phyloP scores from a whole-genome alignment of 2,113 vertebrate genomes.

The Morone chrysops region DNA sequence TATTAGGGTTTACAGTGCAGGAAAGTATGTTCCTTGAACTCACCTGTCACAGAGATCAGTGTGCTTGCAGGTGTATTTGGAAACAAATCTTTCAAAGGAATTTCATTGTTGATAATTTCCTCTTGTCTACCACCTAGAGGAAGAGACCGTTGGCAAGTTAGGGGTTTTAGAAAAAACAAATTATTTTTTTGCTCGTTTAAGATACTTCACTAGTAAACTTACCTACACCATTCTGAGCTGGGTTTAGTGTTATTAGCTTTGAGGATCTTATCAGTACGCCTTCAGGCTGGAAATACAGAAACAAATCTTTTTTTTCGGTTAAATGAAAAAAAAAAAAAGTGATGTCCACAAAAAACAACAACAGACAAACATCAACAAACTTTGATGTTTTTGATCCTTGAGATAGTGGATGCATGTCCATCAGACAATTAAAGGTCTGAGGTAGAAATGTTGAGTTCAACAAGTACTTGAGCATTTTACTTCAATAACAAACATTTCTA shows the following conservation, averaged over 20 bases:
- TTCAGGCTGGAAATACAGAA: slow-evolving; percentile 78
- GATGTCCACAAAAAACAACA: no score
- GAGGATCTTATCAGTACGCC: slow-evolving; percentile 79
- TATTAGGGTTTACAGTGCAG: no score
- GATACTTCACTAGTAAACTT: slow-evolving; percentile 45
- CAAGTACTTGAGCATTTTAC: no score
- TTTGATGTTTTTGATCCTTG: no score
- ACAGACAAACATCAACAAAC: no score
- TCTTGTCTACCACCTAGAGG: slow-evolving; percentile 61
- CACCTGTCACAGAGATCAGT: slow-evolving; percentile 78
- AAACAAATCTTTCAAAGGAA: slow-evolving; percentile 48
- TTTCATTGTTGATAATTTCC: slow-evolving; percentile 43
- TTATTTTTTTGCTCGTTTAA: no score
- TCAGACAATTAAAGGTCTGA: no score
- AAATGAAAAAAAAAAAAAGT: no score
- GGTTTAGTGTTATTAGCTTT: slow-evolving; percentile 73
- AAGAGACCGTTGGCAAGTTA: not conserved
- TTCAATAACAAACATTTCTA: not conserved
- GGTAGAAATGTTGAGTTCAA: no score
- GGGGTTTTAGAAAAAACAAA: not conserved
- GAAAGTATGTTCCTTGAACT: not conserved
- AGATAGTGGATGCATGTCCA: no score
- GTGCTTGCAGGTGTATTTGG: slow-evolving; percentile 69
- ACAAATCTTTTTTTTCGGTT: no score
- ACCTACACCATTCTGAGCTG: slow-evolving; percentile 69